Base-by-base conservation (phyloP, 2,113 vertebrate species). In the Gobius niger region DNA sequence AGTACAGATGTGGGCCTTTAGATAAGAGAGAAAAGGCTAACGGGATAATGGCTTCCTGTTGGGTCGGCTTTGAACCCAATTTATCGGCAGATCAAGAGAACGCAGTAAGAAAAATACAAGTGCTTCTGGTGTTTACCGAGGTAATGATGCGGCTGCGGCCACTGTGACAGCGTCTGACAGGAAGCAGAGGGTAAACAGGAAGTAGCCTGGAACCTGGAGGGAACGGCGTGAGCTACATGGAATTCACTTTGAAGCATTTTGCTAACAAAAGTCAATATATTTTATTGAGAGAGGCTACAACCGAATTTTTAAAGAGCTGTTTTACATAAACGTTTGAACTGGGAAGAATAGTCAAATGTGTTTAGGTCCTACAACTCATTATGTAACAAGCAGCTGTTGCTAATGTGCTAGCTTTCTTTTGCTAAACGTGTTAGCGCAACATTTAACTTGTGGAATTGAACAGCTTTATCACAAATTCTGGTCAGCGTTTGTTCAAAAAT, bases 1-100 rank as follows among this genome's bases (percentile, higher is more conserved):
- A 54, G 61, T 47, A 81, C 91, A 91, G 90, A 93, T 91, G 92
- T 77, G 78, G 81, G 85, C 62, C 67, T 62, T 18, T 56, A 84
- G 92, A 93, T 93, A 93, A 92, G 86, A 71, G 41, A 68, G 65
- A 40, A 78, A 63, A 63, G 40, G 76, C 73, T 80, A 75, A 79
- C 88, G 73, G 87, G 82, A 89, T 91, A 92, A 91, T 84, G 75
- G 68, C 84, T 92, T 93, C 92, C 92, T 91, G 91, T 91, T 91
- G 86, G 82, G 87, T 86, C 51, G 85, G 75, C 84, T 90, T 88
- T 88, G 82, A 89, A 86, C 61, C 44, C 66, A 78, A 34, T 82
- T 89, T 89, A 87, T 89, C 82, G 34, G 60, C 65, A 61, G 63
- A 85, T 88, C 78, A 24, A 83, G 62, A 44, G 52, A 83, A 78